Percentiles rank a stretch among this genome's conserved stretches.
phyloP scores from a whole-genome alignment of 30 jellyfish, hydroid and myxozoan genomes.

The Hydractinia symbiolongicarpus region DNA sequence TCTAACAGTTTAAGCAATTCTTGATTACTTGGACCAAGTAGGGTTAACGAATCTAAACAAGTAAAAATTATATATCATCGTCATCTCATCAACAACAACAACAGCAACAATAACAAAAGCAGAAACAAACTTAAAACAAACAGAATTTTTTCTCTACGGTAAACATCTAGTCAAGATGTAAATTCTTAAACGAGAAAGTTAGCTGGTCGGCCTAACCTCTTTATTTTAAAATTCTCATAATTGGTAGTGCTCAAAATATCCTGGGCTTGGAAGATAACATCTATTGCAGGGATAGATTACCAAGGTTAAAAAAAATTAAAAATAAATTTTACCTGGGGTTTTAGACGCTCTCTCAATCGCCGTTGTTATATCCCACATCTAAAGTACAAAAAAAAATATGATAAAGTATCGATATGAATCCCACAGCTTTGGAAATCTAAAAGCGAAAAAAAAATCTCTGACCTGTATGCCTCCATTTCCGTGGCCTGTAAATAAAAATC shows the following conservation, averaged over 20 bases:
- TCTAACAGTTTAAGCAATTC: conserved; percentile 75
- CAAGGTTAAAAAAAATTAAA: not conserved
- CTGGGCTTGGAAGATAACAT: too few relatives aligned
- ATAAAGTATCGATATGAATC: not conserved
- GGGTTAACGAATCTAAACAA: conserved; percentile 41
- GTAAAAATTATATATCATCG: not conserved
- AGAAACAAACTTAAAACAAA: not conserved
- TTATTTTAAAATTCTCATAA: too few relatives aligned
- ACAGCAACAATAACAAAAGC: not conserved
- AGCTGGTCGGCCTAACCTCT: too few relatives aligned
- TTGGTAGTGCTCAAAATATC: too few relatives aligned
- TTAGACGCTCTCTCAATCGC: conserved; percentile 82
- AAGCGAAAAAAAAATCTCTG: not conserved
- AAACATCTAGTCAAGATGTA: not conserved
- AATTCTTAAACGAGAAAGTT: not conserved
- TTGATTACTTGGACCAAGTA: conserved; percentile 78
- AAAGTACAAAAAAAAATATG: conserved; percentile 2
- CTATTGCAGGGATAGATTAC: too few relatives aligned
- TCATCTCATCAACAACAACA: not conserved
- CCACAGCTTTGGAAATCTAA: not conserved
- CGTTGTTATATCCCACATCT: conserved; percentile 97
- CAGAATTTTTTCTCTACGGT: not conserved
- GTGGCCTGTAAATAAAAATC: conserved; percentile 97
- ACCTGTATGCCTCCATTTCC: conserved; percentile 96
- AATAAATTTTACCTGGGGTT: conserved; percentile 50